Evolutionary conservation across 2,797 vertebrate species (phyloP).

Genomic region (Allenopithecus nigroviridis): DNA sequence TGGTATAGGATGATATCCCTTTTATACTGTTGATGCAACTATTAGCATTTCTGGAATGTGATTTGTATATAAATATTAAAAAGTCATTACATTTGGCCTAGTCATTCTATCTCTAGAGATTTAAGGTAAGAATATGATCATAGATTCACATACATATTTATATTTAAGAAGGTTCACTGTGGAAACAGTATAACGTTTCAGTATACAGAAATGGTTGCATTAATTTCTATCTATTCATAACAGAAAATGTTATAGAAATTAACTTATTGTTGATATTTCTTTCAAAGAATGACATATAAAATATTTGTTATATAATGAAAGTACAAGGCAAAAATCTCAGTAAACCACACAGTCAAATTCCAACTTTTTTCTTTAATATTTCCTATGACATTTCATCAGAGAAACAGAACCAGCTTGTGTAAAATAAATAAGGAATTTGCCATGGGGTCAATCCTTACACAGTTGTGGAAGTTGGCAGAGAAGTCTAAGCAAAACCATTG

Average conservation of each 20-base stretch:
- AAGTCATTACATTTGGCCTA: neutral
- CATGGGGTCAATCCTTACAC: neutral
- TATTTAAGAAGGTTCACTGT: neutral
- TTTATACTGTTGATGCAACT: neutral
- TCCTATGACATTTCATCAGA: neutral
- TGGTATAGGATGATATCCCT: neutral
- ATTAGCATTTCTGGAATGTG: neutral
- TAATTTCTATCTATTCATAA: neutral
- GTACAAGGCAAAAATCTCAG: neutral
- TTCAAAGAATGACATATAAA: neutral
- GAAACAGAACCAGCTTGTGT: neutral
- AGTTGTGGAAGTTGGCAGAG: neutral
- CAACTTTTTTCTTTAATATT: neutral
- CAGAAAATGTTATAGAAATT: neutral
- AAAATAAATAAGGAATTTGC: neutral
- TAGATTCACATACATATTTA: neutral
- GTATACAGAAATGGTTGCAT: too few species aligned
- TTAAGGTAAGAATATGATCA: neutral
- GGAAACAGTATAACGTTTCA: neutral
- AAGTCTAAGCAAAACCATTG: neutral
- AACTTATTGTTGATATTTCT: neutral
- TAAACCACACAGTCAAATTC: neutral
- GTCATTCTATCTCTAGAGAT: neutral
- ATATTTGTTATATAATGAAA: neutral
- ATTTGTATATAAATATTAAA: neutral